phyloP scores from a whole-genome alignment of 2,888 invertebrate species.

The Dasysyrphus tricinctus region DNA sequence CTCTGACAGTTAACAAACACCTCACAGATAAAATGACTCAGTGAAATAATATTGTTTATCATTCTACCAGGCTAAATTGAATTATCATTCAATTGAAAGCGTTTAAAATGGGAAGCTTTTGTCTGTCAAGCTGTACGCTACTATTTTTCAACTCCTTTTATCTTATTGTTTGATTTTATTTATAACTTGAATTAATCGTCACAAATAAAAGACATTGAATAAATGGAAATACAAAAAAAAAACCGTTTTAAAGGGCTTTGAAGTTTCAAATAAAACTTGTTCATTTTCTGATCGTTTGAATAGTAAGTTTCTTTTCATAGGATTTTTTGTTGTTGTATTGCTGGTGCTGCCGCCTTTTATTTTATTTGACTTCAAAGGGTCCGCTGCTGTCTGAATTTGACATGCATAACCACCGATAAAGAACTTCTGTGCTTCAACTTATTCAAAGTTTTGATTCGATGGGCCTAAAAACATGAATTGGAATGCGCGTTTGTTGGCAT shows the following conservation, averaged over 20 bases:
- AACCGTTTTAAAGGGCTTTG: conserved; percentile 9
- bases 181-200: conserved; percentile 32
- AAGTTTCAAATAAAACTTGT: not conserved
- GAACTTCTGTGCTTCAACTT: conserved; percentile 44
- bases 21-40: not conserved
- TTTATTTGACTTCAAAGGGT: conserved; percentile 62
- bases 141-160: conserved; percentile 65
- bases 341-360: conserved; percentile 4
- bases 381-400: conserved; percentile 26
- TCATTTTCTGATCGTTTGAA: conserved; percentile 28
- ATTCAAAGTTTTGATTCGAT: conserved; percentile 58
- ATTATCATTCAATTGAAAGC: conserved; percentile 58
- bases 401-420: conserved; percentile 56
- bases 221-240: conserved; percentile 4
- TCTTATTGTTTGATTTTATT: conserved; percentile 47
- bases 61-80: conserved; percentile 36
- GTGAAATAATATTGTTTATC: not conserved
- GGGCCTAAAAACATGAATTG: not conserved
- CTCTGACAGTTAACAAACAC: too few relatives aligned
- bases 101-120: conserved; percentile 66
- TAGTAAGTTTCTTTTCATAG: conserved; percentile 2
- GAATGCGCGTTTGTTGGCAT: too few relatives aligned
- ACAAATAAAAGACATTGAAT: conserved; percentile 40
- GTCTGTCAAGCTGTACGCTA: conserved; percentile 70
- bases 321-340: not conserved